Evolutionary conservation across 2,113 vertebrate genomes (phyloP), one percentile per base, ranked within the genome.

Genomic region (Numenius arquata): DNA sequence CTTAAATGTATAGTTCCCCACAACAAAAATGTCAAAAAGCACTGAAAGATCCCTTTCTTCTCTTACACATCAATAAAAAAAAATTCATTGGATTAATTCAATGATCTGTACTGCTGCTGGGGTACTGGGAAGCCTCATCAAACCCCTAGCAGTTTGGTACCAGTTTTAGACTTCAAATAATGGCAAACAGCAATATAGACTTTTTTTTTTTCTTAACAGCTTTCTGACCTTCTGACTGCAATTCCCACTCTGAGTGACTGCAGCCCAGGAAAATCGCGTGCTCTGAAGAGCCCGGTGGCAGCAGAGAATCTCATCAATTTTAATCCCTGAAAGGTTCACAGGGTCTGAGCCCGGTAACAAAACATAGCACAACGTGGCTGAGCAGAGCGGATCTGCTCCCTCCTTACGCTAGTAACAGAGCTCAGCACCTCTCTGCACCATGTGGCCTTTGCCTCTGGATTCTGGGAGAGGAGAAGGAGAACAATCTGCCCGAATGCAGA

Each of bases 201-300:
- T 81, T 94, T 67, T 56, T 94, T 67, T 56, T 85, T 93, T 93
- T 66, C 81, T 92, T 90, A 93, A 88, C 84, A 95, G 89, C 50
- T 92, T 79, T 91, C 80, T 95, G 96, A 96, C 94, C 95, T 95
- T 87, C 85, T 95, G 92, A 94, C 92, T 92, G 86, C 84, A 95
- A 95, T 95, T 96, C 94, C 88, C 84, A 67, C 78, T 92, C 86
- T 30, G 86, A 87, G 84, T 79, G 78, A 82, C 89, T 94, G 66
- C 71, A 85, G 87, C 86, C 92, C 90, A 91, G 86, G 73, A 93
- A 95, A 95, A 88, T 87, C 36, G 2, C 29, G 41, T 74, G 77
- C 92, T 89, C 84, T 94, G 94, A 94, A 79, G 91, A 92, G 66
- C 20, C 66, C 79, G 71, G 78, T 95, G 91, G 71, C 78, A 91